Percentiles rank a stretch among this genome's conserved stretches.
These are phyloP conservation scores for Lithosia quadra DNA, from an alignment of 2,888 invertebrate species.

Conservation along the genomic window DNA sequence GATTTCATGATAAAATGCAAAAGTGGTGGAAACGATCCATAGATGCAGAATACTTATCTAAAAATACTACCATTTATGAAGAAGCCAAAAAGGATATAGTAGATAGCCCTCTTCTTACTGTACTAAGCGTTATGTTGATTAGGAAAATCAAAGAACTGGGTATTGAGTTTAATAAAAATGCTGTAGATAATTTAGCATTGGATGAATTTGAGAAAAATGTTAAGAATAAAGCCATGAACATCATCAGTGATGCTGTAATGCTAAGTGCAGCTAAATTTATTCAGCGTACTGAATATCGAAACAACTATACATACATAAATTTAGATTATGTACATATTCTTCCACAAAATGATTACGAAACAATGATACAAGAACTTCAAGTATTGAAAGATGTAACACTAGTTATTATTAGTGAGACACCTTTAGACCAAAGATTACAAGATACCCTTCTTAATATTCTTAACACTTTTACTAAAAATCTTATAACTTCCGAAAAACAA, in stretches of 20 bases:
- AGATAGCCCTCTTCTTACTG: conserved; percentile 56
- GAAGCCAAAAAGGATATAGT: conserved; percentile 58
- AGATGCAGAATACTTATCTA: conserved; percentile 52
- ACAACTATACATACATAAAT: conserved; percentile 52
- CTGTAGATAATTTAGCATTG: conserved; percentile 41
- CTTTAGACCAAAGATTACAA: conserved; percentile 36
- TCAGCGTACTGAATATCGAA: conserved; percentile 45
- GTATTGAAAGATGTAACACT: conserved; percentile 46
- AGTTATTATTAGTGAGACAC: conserved; percentile 54
- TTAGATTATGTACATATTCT: conserved; percentile 57
- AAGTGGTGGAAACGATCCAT: conserved; percentile 62
- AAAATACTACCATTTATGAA: conserved; percentile 51
- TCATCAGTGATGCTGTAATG: conserved; percentile 50
- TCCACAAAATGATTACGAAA: conserved; percentile 53
- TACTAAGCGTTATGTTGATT: conserved; percentile 57
- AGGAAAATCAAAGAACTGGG: conserved; percentile 52
- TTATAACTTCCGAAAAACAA: conserved; percentile 36
- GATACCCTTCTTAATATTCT: conserved; percentile 51
- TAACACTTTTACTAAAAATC: not conserved
- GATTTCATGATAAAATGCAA: conserved; percentile 62
- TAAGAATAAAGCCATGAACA: conserved; percentile 37
- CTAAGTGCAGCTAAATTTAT: conserved; percentile 56
- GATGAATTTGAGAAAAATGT: conserved; percentile 26
- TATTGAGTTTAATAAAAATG: conserved; percentile 44
- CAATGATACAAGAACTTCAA: conserved; percentile 52